phyloP scores from a whole-genome alignment of 2,888 invertebrate species.

The Aphodius sticticus region DNA sequence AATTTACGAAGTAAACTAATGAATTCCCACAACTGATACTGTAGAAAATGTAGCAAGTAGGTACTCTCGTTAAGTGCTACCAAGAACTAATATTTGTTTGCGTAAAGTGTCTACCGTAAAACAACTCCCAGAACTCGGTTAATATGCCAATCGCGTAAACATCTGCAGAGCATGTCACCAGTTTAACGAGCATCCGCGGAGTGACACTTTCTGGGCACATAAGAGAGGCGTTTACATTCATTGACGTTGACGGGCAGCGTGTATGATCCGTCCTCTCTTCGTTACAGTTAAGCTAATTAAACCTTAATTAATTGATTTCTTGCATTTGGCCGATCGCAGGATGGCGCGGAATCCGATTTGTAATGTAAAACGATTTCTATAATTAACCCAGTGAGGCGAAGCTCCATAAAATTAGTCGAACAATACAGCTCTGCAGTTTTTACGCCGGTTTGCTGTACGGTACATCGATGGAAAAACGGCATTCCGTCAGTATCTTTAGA shows the following conservation, averaged over 20 bases:
- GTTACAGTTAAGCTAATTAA: background rate
- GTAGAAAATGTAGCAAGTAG: background rate
- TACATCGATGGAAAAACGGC: background rate
- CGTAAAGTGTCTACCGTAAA: background rate
- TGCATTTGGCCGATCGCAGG: background rate
- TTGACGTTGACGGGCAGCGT: background rate
- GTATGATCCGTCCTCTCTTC: background rate
- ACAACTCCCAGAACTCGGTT: background rate
- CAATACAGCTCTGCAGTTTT: background rate
- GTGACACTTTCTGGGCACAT: background rate
- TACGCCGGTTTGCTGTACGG: background rate
- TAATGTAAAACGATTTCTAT: background rate
- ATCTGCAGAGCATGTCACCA: background rate
- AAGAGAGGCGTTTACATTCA: slow-evolving; percentile 4
- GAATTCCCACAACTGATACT: too few species aligned
- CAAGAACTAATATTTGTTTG: background rate
- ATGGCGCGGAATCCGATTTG: background rate
- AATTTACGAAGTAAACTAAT: too few species aligned
- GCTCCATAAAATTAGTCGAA: background rate
- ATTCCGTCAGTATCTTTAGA: background rate
- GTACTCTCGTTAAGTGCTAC: background rate
- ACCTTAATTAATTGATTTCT: background rate
- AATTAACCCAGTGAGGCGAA: slow-evolving; percentile 4
- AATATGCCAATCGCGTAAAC: slow-evolving; percentile 4
- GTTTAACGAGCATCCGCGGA: background rate